phyloP scores from a whole-genome alignment of 2,797 vertebrate species.

The Pipistrellus pipistrellus region DNA sequence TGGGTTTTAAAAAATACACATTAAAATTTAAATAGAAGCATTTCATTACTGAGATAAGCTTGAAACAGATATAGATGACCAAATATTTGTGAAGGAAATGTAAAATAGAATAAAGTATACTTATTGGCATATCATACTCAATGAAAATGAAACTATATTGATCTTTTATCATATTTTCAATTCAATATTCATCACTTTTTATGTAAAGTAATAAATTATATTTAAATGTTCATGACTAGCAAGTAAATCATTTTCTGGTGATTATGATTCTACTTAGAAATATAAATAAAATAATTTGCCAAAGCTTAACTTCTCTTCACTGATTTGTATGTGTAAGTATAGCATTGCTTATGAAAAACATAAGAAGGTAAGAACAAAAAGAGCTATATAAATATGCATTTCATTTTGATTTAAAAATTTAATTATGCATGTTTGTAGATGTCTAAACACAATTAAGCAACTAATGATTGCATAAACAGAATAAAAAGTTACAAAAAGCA shows the following conservation, averaged over 20 bases:
- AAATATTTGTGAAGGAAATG: constrained; percentile 40
- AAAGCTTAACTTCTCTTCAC: constrained; percentile 26
- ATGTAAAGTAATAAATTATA: constrained; percentile 19
- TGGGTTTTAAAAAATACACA: background rate
- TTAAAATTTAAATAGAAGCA: constrained; percentile 8
- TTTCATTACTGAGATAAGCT: constrained; percentile 15
- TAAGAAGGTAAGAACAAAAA: constrained; percentile 44
- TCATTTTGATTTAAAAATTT: constrained; percentile 66
- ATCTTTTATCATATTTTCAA: background rate
- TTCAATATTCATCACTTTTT: constrained; percentile 14
- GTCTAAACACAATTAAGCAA: constrained; percentile 66
- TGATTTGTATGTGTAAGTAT: constrained; percentile 51
- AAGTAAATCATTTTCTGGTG: background rate
- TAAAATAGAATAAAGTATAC: background rate
- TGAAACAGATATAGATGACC: background rate
- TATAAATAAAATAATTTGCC: constrained; percentile 67
- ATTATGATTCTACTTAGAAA: constrained; percentile 56
- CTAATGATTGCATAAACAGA: constrained; percentile 13
- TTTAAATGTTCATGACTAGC: constrained; percentile 21
- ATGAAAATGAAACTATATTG: background rate
- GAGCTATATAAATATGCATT: constrained; percentile 26
- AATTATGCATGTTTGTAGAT: constrained; percentile 70
- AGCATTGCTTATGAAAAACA: constrained; percentile 62
- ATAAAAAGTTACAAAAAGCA: constrained; percentile 62
- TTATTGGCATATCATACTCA: background rate